Evolutionary conservation across 2,888 invertebrate genomes (phyloP).

Genomic region (Synanthedon myopaeformis): DNA sequence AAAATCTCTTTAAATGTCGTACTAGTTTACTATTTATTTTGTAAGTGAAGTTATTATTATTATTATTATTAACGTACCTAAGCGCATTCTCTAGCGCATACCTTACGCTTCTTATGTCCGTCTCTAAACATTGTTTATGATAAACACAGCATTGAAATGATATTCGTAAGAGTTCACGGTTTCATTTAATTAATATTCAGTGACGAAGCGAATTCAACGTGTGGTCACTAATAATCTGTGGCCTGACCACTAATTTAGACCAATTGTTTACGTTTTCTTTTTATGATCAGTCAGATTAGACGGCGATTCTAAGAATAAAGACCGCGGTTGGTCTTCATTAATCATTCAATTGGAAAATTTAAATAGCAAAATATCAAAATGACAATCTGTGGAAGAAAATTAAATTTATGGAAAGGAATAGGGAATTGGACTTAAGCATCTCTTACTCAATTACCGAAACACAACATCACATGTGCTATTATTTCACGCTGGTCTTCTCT

Average conservation of each 20-base stretch:
- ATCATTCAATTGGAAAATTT: background rate
- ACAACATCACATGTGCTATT: too few relatives aligned
- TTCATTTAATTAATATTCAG: slow-evolving; percentile 58
- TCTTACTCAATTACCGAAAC: too few relatives aligned
- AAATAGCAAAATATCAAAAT: too few relatives aligned
- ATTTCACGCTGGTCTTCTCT: too few relatives aligned
- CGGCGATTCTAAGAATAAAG: background rate
- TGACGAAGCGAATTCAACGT: slow-evolving; percentile 45
- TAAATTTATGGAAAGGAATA: too few relatives aligned
- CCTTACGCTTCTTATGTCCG: slow-evolving; percentile 2
- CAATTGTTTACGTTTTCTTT: slow-evolving; percentile 24
- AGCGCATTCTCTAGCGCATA: background rate
- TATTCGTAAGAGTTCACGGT: slow-evolving; percentile 17
- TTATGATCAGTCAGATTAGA: background rate
- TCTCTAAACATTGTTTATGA: slow-evolving; percentile 45
- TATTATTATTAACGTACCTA: too few relatives aligned
- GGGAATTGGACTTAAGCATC: too few relatives aligned
- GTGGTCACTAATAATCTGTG: slow-evolving; percentile 16
- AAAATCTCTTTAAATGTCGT: too few relatives aligned
- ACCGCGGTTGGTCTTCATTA: slow-evolving; percentile 5
- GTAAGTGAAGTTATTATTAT: too few relatives aligned
- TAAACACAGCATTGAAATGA: slow-evolving; percentile 35
- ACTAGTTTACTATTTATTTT: too few relatives aligned
- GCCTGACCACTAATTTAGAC: slow-evolving; percentile 33
- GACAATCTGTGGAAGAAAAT: too few relatives aligned